Percentiles rank a stretch among this genome's conserved stretches.
These are phyloP conservation scores for Heliothis subflexa DNA, from an alignment of 1,140 invertebrate genomes.

Conservation along the genomic window DNA sequence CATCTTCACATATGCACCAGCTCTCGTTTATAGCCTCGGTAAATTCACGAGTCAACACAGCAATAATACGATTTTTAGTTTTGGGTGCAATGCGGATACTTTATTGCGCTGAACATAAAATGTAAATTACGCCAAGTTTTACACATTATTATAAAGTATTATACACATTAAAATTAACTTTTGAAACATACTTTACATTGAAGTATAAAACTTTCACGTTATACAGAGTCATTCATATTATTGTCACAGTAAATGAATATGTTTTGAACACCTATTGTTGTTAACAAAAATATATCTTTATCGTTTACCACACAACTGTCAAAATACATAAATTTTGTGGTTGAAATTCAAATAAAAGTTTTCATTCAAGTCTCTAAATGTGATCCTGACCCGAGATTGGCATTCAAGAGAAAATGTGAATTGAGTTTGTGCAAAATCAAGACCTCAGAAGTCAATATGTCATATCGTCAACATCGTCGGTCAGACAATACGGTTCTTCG, in stretches of 20 bases:
- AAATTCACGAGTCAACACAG: slow-evolving; percentile 55
- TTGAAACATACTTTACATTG: background rate
- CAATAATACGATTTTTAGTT: slow-evolving; percentile 55
- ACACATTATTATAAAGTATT: background rate
- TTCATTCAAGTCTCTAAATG: slow-evolving; percentile 12
- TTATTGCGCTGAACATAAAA: slow-evolving; percentile 1
- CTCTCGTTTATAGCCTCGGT: slow-evolving; percentile 53
- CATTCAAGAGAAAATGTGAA: slow-evolving; percentile 49
- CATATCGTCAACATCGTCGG: slow-evolving; percentile 63
- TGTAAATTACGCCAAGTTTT: slow-evolving; percentile 7
- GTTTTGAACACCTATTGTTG: background rate
- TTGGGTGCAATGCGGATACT: slow-evolving; percentile 34
- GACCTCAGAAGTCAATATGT: slow-evolving; percentile 63
- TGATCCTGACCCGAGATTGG: slow-evolving; percentile 22
- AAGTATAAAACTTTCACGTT: background rate
- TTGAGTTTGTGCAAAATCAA: slow-evolving; percentile 55
- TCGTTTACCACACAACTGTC: slow-evolving; percentile 25
- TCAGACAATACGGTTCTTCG: slow-evolving; percentile 67
- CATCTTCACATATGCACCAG: slow-evolving; percentile 61
- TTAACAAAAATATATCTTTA: background rate
- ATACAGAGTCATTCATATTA: slow-evolving; percentile 5
- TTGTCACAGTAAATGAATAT: background rate
- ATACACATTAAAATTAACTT: background rate
- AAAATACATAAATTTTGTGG: slow-evolving; percentile 41
- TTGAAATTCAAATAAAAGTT: slow-evolving; percentile 7